phyloP scores from a whole-genome alignment of 1,140 invertebrate species.

The Megalopta genalis region DNA sequence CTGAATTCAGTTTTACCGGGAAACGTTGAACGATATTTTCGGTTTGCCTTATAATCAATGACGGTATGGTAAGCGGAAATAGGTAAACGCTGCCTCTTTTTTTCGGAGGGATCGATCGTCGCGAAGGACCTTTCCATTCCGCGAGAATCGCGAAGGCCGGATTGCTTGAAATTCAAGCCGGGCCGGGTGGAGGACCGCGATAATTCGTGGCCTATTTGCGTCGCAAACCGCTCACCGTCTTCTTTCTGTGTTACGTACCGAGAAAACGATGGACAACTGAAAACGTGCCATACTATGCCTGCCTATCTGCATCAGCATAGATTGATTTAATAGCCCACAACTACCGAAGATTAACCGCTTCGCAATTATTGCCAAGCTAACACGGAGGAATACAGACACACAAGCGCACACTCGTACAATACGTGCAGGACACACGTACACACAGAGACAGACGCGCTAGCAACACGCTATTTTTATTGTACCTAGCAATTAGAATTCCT shows the following conservation, averaged over 20 bases:
- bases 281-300: conserved; percentile 35
- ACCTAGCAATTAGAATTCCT: conserved; percentile 55
- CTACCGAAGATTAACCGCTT: conserved; percentile 36
- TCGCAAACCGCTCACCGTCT: no score
- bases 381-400: background rate
- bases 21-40: no score
- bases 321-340: conserved; percentile 21
- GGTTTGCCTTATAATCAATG: no score
- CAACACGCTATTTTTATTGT: background rate
- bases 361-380: background rate
- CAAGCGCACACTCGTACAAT: background rate
- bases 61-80: no score
- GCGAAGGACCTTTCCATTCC: conserved; percentile 34
- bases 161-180: background rate
- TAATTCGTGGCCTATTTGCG: no score
- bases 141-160: no score
- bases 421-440: no score
- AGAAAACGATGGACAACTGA: background rate
- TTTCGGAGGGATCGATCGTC: background rate
- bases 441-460: no score
- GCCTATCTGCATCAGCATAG: conserved; percentile 48
- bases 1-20: no score
- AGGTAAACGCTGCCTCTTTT: no score
- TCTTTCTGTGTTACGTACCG: no score
- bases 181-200: no score